These are phyloP conservation scores for Hiodon tergisus DNA, from an alignment of 2,113 vertebrate species.

Conservation along the genomic window DNA sequence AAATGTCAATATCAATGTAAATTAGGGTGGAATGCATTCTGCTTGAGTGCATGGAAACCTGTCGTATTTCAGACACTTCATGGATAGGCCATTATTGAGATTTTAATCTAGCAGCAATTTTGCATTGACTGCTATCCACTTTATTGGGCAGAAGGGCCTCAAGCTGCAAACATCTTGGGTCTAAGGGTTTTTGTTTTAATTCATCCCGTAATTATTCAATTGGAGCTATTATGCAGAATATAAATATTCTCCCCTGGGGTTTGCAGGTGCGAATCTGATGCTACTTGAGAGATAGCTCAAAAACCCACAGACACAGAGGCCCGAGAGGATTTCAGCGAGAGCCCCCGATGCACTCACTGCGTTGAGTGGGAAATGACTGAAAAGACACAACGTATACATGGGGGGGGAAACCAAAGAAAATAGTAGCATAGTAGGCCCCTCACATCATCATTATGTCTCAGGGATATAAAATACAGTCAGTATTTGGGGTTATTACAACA, in stretches of 20 bases:
- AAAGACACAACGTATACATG: not conserved
- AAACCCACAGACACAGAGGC: too few species aligned
- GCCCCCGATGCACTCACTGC: not conserved
- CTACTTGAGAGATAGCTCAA: too few species aligned
- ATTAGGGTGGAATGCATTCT: conserved; percentile 17
- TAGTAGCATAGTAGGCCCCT: not conserved
- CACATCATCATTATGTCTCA: not conserved
- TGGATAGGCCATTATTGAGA: not conserved
- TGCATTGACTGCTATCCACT: not conserved
- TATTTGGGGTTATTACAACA: conserved; percentile 12
- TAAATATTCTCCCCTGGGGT: too few species aligned
- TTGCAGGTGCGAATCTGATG: too few species aligned
- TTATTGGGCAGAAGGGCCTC: not conserved
- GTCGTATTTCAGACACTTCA: conserved; percentile 2
- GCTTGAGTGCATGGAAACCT: conserved; percentile 6
- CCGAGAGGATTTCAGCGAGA: too few species aligned
- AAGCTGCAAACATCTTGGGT: too few species aligned
- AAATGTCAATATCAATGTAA: not conserved
- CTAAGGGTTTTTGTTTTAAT: too few species aligned
- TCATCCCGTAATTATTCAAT: too few species aligned
- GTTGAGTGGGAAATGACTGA: not conserved
- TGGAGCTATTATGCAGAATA: too few species aligned
- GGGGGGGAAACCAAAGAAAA: not conserved
- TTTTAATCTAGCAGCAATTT: not conserved
- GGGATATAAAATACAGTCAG: not conserved